Conservation (phyloP, 2,797 vertebrate genomes). For the Clarias pachynema region DNA sequence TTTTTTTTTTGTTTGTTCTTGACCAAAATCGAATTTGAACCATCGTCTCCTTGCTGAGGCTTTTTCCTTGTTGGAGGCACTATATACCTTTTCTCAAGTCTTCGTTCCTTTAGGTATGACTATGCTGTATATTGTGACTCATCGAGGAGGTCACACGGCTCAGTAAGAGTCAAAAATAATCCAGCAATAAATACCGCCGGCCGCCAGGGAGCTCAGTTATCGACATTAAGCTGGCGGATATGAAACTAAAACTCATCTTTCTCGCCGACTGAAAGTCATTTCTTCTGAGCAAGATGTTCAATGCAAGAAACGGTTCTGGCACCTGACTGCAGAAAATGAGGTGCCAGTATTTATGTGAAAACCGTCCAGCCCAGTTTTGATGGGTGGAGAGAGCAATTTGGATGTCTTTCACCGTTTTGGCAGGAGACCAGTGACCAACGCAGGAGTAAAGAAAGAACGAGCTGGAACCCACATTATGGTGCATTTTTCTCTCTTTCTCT, state of each 20-base stretch:
- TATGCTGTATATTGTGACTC: slow-evolving; percentile 39
- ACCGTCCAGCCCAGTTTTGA: background rate
- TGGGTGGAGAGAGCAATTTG: background rate
- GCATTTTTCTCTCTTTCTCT: background rate
- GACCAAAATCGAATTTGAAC: background rate
- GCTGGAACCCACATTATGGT: background rate
- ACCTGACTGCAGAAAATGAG: background rate
- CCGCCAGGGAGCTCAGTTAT: slow-evolving; percentile 16
- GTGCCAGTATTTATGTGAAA: slow-evolving; percentile 16
- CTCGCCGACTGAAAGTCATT: slow-evolving; percentile 9
- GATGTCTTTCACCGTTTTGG: background rate
- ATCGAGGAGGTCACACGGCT: slow-evolving; percentile 1
- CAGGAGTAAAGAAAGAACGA: background rate
- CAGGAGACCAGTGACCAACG: background rate
- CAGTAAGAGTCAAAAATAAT: slow-evolving; percentile 20
- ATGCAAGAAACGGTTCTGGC: background rate
- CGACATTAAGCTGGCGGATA: slow-evolving; percentile 26
- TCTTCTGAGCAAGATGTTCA: background rate
- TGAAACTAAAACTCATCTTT: background rate
- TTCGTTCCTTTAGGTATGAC: slow-evolving; percentile 15
- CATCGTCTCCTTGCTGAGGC: no score
- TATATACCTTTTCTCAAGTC: slow-evolving; percentile 18
- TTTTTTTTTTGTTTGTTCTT: no score
- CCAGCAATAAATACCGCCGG: slow-evolving; percentile 22
- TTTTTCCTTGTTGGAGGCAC: background rate